Evolutionary conservation across 1,140 invertebrate genomes (phyloP), one percentile per base, ranked within the genome.

Genomic region (Phymastichus coffea): DNA sequence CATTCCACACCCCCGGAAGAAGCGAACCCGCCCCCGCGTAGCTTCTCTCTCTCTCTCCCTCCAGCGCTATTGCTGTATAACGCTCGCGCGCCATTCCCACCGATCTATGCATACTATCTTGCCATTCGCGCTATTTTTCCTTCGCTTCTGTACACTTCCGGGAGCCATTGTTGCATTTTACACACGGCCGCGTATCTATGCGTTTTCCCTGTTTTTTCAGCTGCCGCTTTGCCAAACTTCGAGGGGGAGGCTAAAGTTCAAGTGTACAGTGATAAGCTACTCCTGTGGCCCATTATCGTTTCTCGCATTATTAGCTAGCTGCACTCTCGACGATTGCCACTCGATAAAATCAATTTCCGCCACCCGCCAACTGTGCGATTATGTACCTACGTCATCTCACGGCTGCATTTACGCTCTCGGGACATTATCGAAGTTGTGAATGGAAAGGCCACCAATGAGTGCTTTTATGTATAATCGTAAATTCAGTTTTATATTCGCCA

Each of bases 131-230:
- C 12, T 46, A 20, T 56, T 55, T 51, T 47, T 49, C 51, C 49
- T n/a, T 35, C 23, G 6, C 19, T 48, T 33, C 9, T 10, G 20
- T 17, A 25, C 7, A 14, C 26, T 7, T 25, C 23, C 41, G 37
- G 37, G 37, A 66, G 65, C 67, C 64, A 70, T 76, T 77, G 74
- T 77, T 77, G 70, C 77, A 72, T 77, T 78, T 78, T 75, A 71
- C 70, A 72, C 74, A 28, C 15, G 20, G 14, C 3, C 12, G n/a
- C 69, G 71, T 70, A 68, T 66, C 58, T 65, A 67, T 67, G 62
- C 67, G 63, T 74, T 69, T 67, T 63, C 68, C 60, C 63, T 70
- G 44, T 51, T 59, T 65, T 52, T n/a, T n/a, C n/a, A n/a, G n/a
- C n/a, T n/a, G n/a, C n/a, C n/a, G n/a, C n/a, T n/a, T n/a, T n/a